Evolutionary conservation across 2,113 vertebrate species (phyloP), one percentile per base, ranked within the genome.

Genomic region (Nestor notabilis): DNA sequence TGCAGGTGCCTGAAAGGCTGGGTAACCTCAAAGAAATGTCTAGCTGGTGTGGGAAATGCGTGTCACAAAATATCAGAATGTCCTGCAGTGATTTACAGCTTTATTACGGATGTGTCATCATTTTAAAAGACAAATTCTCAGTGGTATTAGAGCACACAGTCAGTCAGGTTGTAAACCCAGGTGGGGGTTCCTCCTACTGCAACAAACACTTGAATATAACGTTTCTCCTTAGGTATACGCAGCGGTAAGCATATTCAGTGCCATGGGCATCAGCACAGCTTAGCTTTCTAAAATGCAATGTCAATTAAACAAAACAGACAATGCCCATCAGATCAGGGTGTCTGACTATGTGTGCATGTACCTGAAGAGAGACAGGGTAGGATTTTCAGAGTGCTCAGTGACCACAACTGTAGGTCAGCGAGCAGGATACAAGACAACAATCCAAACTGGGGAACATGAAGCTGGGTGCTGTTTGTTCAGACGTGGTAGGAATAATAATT

Each of bases 1-100:
- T 1, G 0, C 7, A 18, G 29, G 16, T 0, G 5, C 47, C 29
- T 28, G 47, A 37, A 37, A 46, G 24, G 43, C 27, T 23, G 27
- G 8, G 24, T 68, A 27, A 35, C 10, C 41, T 21, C 72, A 39
- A 31, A 55, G 53, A 55, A 78, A 29, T 1, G 5, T 1, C 16
- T 64, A 21, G 25, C 20, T 3, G 0, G 0, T 2, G 10, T 41
- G 27, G 27, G 56, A 50, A 55, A 61, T 9, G 13, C 6, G 17
- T 21, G 18, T 35, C 41, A 33, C 21, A 71, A 71, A 53, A 44
- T 13, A 31, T 19, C 17, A 31, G 49, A 68, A 50, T 0, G 2
- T 61, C 68, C 68, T 56, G 47, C 52, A 39, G 28, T 31, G 20
- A 44, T 79, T 50, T 79, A 14, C 53, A 78, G 53, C 28, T 35